Evolutionary conservation across 2,113 vertebrate genomes (phyloP).

Genomic region (Notothenia rossii): DNA sequence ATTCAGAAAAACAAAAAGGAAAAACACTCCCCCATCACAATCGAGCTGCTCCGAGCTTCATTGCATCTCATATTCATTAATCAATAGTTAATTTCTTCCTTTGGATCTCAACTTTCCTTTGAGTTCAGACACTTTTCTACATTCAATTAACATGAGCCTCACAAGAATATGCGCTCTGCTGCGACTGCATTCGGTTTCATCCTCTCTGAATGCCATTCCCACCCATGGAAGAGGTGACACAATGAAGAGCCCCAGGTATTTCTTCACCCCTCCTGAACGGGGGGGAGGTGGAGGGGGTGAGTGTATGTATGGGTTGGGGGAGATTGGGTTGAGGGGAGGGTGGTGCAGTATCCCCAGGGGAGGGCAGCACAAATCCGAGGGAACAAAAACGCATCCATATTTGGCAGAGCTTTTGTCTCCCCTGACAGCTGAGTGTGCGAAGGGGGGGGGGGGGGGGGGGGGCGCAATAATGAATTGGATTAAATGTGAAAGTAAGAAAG

Average conservation of each 20-base stretch:
- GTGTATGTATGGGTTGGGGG: slow-evolving; percentile 31
- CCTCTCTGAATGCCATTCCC: slow-evolving; percentile 63
- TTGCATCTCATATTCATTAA: slow-evolving; percentile 46
- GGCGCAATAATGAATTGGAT: slow-evolving; percentile 81
- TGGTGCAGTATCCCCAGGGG: slow-evolving; percentile 72
- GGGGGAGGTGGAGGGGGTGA: background rate
- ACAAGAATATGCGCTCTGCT: slow-evolving; percentile 58
- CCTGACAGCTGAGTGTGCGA: slow-evolving; percentile 76
- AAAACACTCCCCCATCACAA: slow-evolving; percentile 1
- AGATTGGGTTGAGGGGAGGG: slow-evolving; percentile 2
- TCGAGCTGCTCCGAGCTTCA: background rate
- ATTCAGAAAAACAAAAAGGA: slow-evolving; percentile 35
- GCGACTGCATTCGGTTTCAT: slow-evolving; percentile 42
- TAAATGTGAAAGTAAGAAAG: slow-evolving; percentile 81
- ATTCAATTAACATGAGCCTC: slow-evolving; percentile 65
- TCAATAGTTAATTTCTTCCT: slow-evolving; percentile 48
- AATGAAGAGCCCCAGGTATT: slow-evolving; percentile 79
- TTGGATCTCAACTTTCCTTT: slow-evolving; percentile 33
- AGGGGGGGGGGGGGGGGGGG: slow-evolving; percentile 62
- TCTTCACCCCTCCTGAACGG: slow-evolving; percentile 43
- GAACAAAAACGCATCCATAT: slow-evolving; percentile 83
- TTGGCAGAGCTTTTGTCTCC: slow-evolving; percentile 83
- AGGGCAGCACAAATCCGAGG: slow-evolving; percentile 76
- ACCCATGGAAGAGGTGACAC: slow-evolving; percentile 71
- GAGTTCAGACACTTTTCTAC: background rate